Conservation (phyloP, 2,113 vertebrate genomes). For the Holacanthus passer region DNA sequence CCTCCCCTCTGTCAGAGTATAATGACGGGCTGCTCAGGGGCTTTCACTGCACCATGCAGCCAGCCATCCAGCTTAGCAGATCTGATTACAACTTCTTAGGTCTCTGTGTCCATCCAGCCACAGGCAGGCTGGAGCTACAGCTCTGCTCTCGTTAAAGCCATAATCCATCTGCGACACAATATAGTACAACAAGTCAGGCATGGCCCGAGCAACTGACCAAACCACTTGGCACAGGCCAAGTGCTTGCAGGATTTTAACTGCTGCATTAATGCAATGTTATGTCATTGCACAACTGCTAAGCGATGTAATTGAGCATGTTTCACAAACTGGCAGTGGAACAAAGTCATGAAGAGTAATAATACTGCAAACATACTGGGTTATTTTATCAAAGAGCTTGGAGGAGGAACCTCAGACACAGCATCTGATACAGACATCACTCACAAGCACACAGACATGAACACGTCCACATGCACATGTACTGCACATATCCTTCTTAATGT, state of each 20-base stretch:
- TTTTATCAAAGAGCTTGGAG: neutral
- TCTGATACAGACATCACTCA: neutral
- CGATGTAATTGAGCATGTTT: slow-evolving; percentile 1
- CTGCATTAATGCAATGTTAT: slow-evolving; percentile 37
- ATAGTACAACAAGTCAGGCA: slow-evolving; percentile 36
- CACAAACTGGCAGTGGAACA: neutral
- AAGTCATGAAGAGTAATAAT: neutral
- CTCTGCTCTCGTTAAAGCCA: slow-evolving; percentile 61
- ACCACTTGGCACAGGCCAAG: slow-evolving; percentile 29
- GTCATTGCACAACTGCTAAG: slow-evolving; percentile 13
- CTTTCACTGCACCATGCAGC: slow-evolving; percentile 50
- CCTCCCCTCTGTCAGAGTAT: slow-evolving; percentile 21
- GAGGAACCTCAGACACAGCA: neutral
- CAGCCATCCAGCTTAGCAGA: slow-evolving; percentile 66
- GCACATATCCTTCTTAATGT: neutral
- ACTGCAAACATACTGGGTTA: neutral
- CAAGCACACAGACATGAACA: neutral
- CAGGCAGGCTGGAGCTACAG: slow-evolving; percentile 44
- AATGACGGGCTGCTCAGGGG: slow-evolving; percentile 32
- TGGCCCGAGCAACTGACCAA: neutral
- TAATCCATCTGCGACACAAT: slow-evolving; percentile 72
- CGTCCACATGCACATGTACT: neutral
- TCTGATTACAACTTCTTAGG: slow-evolving; percentile 78
- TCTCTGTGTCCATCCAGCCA: slow-evolving; percentile 55
- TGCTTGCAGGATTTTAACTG: slow-evolving; percentile 31